Percentiles rank a stretch among this genome's conserved stretches.
These are phyloP conservation scores for Dryobates pubescens DNA, from an alignment of 2,797 vertebrate species.

Conservation along the genomic window DNA sequence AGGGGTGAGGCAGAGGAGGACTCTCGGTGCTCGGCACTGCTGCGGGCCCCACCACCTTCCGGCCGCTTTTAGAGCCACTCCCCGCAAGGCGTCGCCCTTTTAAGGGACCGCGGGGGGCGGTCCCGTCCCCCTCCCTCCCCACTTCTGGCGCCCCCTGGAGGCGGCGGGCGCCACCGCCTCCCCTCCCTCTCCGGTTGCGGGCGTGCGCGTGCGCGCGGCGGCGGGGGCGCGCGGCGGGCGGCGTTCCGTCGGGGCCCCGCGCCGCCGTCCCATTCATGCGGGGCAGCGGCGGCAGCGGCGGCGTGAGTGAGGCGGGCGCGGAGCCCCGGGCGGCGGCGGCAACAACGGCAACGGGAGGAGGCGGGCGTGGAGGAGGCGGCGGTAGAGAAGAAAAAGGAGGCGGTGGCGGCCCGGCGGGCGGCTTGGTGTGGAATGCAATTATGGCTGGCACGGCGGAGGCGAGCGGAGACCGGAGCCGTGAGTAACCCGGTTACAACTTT, in stretches of 20 bases:
- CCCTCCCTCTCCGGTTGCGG: not conserved
- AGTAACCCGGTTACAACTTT: constrained; percentile 25
- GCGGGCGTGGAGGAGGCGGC: not conserved
- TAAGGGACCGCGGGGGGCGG: not conserved
- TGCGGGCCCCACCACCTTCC: accelerated
- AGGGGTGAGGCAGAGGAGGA: no score
- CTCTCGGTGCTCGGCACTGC: not conserved
- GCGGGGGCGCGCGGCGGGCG: constrained; percentile 17
- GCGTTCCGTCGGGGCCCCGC: constrained; percentile 32
- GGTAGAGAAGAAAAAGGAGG: not conserved
- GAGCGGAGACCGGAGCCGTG: constrained; percentile 30
- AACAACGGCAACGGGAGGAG: not conserved
- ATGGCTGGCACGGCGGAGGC: constrained; percentile 43
- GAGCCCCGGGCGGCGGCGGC: constrained; percentile 48
- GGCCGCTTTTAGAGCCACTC: accelerated
- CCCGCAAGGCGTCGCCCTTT: not conserved
- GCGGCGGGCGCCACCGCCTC: not conserved
- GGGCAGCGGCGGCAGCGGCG: not conserved
- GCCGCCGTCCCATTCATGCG: constrained; percentile 45
- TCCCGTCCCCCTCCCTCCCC: not conserved
- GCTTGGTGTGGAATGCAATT: constrained; percentile 32
- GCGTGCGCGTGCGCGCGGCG: not conserved
- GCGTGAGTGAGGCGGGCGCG: constrained; percentile 15
- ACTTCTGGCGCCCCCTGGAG: constrained; percentile 1
- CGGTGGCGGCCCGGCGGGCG: not conserved